phyloP scores from a whole-genome alignment of 2,888 invertebrate genomes.

The Phlogophora meticulosa region DNA sequence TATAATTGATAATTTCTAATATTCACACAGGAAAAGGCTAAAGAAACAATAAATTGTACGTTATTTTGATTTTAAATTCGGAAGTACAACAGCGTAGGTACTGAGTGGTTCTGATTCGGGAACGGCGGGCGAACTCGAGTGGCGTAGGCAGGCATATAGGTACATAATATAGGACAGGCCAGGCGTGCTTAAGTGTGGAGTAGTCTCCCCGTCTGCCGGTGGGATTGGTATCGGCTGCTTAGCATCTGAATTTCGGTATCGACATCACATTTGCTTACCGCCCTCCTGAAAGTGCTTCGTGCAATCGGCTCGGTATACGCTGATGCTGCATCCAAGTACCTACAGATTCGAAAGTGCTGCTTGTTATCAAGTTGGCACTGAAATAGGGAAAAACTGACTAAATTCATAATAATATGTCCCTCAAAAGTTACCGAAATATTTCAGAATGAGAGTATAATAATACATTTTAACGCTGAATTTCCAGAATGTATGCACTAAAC shows the following conservation, averaged over 20 bases:
- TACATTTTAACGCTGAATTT: not conserved
- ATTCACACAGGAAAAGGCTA: not conserved
- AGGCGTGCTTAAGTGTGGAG: constrained; percentile 28
- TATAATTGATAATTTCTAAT: not conserved
- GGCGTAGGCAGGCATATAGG: no score
- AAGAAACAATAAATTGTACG: not conserved
- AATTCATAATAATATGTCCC: no score
- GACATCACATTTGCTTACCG: not conserved
- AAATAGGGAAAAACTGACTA: not conserved
- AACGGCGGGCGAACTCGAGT: not conserved
- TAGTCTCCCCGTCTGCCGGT: not conserved
- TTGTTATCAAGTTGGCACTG: not conserved
- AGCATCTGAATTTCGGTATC: not conserved
- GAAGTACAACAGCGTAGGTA: not conserved
- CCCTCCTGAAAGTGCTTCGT: not conserved
- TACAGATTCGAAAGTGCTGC: not conserved
- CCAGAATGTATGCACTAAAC: no score
- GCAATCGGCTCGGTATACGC: no score
- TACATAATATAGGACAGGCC: not conserved
- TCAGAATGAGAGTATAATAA: not conserved
- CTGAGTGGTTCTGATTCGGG: not conserved
- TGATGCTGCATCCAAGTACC: not conserved
- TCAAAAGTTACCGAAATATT: not conserved
- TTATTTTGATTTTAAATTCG: not conserved
- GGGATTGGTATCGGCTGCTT: not conserved